A percentile compares a stretch with the other conserved stretches of the same genome.
Conservation (phyloP, 2,113 vertebrate species). For the Brachionichthys hirsutus region DNA sequence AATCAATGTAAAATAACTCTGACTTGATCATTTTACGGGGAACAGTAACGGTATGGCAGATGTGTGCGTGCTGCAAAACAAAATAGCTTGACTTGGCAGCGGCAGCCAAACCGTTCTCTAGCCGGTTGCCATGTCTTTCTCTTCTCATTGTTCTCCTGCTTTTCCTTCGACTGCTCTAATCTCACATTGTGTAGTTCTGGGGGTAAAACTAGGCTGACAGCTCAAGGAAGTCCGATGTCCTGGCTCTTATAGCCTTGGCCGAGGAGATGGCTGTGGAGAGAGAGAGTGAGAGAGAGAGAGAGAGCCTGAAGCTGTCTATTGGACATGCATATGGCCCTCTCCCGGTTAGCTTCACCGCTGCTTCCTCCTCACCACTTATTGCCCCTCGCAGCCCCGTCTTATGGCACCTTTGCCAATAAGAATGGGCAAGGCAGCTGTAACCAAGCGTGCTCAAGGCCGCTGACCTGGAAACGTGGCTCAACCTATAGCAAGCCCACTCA, state of each 20-base stretch:
- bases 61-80: too few species aligned
- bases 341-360: slow-evolving; percentile 58
- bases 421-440: slow-evolving; percentile 75
- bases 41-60: too few species aligned
- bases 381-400: slow-evolving; percentile 59
- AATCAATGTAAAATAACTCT: too few species aligned
- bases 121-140: neutral
- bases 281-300: slow-evolving; percentile 13
- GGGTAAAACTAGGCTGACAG: slow-evolving; percentile 54
- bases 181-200: slow-evolving; percentile 39
- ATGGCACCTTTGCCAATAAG: slow-evolving; percentile 74
- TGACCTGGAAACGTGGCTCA: slow-evolving; percentile 78
- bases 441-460: slow-evolving; percentile 78
- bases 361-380: slow-evolving; percentile 61
- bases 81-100: too few species aligned
- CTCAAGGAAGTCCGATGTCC: slow-evolving; percentile 69
- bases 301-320: slow-evolving; percentile 57
- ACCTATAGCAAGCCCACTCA: slow-evolving; percentile 72
- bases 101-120: too few species aligned
- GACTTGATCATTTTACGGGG: too few species aligned
- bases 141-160: slow-evolving; percentile 49
- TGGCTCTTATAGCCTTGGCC: slow-evolving; percentile 54
- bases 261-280: slow-evolving; percentile 45
- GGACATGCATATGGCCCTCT: slow-evolving; percentile 72
- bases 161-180: slow-evolving; percentile 18